Conservation (phyloP, 1,140 invertebrate genomes). For the Pantala flavescens region DNA sequence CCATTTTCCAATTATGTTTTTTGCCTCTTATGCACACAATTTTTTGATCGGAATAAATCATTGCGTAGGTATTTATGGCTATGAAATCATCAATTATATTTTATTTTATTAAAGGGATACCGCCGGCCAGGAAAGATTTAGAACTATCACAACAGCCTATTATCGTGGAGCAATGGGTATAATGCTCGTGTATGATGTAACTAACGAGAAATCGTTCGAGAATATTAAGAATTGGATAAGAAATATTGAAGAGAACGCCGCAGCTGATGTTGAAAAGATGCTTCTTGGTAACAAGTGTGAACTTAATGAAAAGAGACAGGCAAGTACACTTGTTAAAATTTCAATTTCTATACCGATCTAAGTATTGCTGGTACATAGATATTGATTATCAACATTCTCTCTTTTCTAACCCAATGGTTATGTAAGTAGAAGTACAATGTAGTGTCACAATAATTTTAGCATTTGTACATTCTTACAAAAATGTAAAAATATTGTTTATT, state of each 20-base stretch:
- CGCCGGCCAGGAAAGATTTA: constrained; percentile 89
- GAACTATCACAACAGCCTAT: constrained; percentile 95
- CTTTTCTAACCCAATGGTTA: not conserved
- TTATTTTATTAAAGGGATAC: constrained; percentile 57
- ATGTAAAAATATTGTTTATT: too few relatives aligned
- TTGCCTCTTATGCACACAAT: too few relatives aligned
- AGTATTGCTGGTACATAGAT: constrained; percentile 6
- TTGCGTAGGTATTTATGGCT: too few relatives aligned
- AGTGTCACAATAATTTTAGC: too few relatives aligned
- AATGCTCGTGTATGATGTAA: constrained; percentile 97
- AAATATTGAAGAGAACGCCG: constrained; percentile 94
- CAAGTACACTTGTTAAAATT: too few relatives aligned
- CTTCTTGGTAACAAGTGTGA: constrained; percentile 92
- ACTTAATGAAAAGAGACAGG: constrained; percentile 77
- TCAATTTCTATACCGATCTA: constrained; percentile 10
- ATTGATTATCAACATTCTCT: not conserved
- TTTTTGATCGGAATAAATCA: too few relatives aligned
- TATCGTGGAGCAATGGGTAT: constrained; percentile 98
- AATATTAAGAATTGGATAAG: constrained; percentile 97
- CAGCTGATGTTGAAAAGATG: constrained; percentile 92
- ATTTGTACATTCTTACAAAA: too few relatives aligned
- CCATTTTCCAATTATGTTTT: too few relatives aligned
- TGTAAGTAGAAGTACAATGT: constrained; percentile 10
- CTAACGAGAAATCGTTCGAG: constrained; percentile 95
- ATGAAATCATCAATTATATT: too few relatives aligned